A percentile compares a stretch with the other conserved stretches of the same genome.
phyloP scores from a whole-genome alignment of 2,888 invertebrate genomes.

The Blastobasis adustella region DNA sequence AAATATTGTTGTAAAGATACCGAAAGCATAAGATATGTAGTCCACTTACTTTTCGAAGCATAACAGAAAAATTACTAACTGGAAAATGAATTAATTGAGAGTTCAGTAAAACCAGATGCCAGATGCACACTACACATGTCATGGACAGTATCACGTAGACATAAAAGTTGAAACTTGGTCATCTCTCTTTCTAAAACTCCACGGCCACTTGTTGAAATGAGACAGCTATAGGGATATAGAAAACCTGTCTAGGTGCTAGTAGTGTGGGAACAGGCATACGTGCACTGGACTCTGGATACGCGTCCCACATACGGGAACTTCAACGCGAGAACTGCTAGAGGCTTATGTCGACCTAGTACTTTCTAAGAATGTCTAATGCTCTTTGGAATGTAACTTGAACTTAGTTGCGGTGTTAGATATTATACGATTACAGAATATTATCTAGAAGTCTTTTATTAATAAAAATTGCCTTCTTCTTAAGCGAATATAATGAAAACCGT shows the following conservation, averaged over 20 bases:
- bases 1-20: too few relatives aligned
- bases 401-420: constrained; percentile 20
- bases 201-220: constrained; percentile 22
- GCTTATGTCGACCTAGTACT: constrained; percentile 59
- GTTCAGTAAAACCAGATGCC: too few relatives aligned
- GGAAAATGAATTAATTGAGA: too few relatives aligned
- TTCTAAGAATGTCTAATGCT: constrained; percentile 75
- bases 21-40: too few relatives aligned
- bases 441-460: too few relatives aligned
- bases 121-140: too few relatives aligned
- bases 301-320: constrained; percentile 46
- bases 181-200: neutral
- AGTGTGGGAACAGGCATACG: constrained; percentile 35
- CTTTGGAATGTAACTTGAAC: constrained; percentile 55
- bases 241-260: constrained; percentile 29
- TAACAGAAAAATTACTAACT: too few relatives aligned
- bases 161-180: neutral
- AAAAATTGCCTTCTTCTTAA: too few relatives aligned
- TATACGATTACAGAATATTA: neutral
- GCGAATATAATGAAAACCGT: too few relatives aligned
- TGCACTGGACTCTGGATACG: constrained; percentile 40
- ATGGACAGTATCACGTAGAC: neutral
- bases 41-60: too few relatives aligned
- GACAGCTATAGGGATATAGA: constrained; percentile 56
- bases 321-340: constrained; percentile 39